Evolutionary conservation across 1,140 invertebrate genomes (phyloP).

Genomic region (Rhopalosiphum padi): DNA sequence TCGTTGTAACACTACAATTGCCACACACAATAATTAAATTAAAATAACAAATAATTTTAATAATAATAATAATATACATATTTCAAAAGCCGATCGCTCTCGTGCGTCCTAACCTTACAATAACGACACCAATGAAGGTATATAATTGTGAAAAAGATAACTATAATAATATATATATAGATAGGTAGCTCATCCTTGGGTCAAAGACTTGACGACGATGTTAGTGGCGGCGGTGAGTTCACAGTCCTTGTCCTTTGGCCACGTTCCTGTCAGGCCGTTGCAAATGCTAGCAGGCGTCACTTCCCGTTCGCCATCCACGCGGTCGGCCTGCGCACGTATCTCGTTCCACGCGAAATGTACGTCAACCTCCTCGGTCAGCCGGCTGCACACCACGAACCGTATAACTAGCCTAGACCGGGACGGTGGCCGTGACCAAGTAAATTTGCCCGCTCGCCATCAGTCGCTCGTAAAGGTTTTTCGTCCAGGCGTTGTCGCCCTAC

Average conservation of each 20-base stretch:
- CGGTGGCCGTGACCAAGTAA: constrained; percentile 81
- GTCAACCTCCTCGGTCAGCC: constrained; percentile 74
- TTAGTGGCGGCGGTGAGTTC: neutral
- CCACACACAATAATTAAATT: neutral
- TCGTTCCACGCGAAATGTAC: constrained; percentile 80
- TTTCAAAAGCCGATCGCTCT: neutral
- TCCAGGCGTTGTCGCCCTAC: constrained; percentile 76
- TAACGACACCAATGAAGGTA: neutral
- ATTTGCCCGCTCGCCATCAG: constrained; percentile 81
- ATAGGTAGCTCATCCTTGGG: neutral
- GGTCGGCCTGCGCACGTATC: constrained; percentile 22
- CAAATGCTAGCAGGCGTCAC: neutral
- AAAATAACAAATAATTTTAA: neutral
- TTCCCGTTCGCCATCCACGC: neutral
- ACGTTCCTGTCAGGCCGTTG: neutral
- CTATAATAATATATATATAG: neutral
- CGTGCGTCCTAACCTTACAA: neutral
- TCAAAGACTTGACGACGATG: neutral
- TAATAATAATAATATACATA: neutral
- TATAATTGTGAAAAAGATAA: neutral
- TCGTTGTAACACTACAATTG: neutral
- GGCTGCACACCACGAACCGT: constrained; percentile 83
- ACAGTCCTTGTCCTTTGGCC: neutral
- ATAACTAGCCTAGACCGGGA: constrained; percentile 75
- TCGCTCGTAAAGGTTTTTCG: constrained; percentile 76